Percentiles rank a stretch among this genome's conserved stretches.
Conservation (phyloP, 2,888 invertebrate genomes). For the Cantharis flavilabris region DNA sequence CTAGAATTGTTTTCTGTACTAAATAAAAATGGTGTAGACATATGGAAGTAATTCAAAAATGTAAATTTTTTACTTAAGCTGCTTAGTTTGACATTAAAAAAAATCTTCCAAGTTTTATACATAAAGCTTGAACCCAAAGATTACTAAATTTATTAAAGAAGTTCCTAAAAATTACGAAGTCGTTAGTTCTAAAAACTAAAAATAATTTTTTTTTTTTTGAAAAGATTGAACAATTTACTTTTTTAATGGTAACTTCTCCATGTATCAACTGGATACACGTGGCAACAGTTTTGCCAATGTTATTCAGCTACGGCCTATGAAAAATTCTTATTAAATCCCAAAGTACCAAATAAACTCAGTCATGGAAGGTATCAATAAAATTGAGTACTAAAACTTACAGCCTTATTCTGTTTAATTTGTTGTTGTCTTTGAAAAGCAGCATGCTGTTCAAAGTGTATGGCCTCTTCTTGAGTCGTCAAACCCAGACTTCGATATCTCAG, state of each 20-base stretch:
- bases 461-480: constrained; percentile 80
- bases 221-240: not conserved
- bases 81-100: too few species aligned
- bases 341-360: constrained; percentile 1
- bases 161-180: too few species aligned
- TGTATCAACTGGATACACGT: not conserved
- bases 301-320: not conserved
- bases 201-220: too few species aligned
- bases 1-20: too few species aligned
- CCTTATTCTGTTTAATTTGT: constrained; percentile 68
- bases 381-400: constrained; percentile 56
- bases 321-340: not conserved
- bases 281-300: not conserved
- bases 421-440: constrained; percentile 67
- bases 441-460: constrained; percentile 85
- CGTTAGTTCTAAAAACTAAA: too few species aligned
- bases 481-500: constrained; percentile 86
- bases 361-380: not conserved
- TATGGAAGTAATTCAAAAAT: too few species aligned
- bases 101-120: too few species aligned
- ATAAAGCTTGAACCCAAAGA: too few species aligned
- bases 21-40: too few species aligned
- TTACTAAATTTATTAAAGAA: too few species aligned
- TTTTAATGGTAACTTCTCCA: not conserved
- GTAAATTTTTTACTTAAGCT: too few species aligned